A percentile compares a stretch with the other conserved stretches of the same genome.
phyloP scores from a whole-genome alignment of 2,888 invertebrate species.

The Sesia bembeciformis region DNA sequence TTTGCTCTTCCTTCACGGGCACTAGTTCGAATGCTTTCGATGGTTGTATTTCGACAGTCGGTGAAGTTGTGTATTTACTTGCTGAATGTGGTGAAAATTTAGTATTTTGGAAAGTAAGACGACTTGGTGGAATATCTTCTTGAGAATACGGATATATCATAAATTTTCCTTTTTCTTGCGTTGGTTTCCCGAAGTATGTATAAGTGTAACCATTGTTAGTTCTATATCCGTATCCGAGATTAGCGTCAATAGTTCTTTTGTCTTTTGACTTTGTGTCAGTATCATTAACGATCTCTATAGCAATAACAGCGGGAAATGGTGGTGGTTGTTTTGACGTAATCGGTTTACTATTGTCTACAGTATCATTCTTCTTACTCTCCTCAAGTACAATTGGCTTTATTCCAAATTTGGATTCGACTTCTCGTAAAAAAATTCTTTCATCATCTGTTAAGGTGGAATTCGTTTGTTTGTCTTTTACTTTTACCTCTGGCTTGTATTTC shows the following conservation, averaged over 20 bases:
- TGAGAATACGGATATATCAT: conserved; percentile 82
- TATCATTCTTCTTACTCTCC: conserved; percentile 24
- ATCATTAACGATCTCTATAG: conserved; percentile 76
- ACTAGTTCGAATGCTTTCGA: conserved; percentile 72
- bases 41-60: conserved; percentile 72
- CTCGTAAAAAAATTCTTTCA: conserved; percentile 59
- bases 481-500: conserved; percentile 45
- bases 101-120: conserved; percentile 12
- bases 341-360: conserved; percentile 5
- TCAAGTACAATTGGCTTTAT: conserved; percentile 43
- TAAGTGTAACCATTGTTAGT: conserved; percentile 69
- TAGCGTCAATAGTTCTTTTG: conserved; percentile 83
- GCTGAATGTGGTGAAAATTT: conserved; percentile 17
- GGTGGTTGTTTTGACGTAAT: conserved; percentile 21
- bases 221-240: conserved; percentile 80
- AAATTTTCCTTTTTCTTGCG: conserved; percentile 68
- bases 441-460: conserved; percentile 48
- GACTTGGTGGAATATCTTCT: conserved; percentile 70
- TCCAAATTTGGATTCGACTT: conserved; percentile 65
- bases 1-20: conserved; percentile 40
- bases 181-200: conserved; percentile 59
- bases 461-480: conserved; percentile 35
- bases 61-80: conserved; percentile 23
- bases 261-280: conserved; percentile 66
- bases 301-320: conserved; percentile 72